These are phyloP conservation scores for Cavia aperea DNA, from an alignment of 2,113 vertebrate genomes.

Conservation along the genomic window DNA sequence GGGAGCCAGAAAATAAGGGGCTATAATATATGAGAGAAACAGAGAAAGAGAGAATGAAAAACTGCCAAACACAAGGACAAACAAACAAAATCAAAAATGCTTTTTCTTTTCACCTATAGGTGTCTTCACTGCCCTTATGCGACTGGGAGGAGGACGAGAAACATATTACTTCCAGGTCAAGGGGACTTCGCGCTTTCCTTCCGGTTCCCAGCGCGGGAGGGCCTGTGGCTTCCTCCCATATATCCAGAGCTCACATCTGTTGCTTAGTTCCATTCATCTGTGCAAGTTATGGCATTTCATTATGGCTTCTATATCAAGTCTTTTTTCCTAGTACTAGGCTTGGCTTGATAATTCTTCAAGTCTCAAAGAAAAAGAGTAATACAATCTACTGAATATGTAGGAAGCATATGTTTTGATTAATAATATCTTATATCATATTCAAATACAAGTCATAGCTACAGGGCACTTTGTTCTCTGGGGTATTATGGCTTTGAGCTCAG, in stretches of 20 bases:
- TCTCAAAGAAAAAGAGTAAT: constrained; percentile 5
- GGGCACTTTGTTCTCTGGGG: constrained; percentile 49
- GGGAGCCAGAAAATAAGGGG: neutral
- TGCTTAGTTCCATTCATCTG: neutral
- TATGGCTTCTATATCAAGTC: neutral
- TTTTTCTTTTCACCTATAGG: neutral
- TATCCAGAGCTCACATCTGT: rapidly evolving
- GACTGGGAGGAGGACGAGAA: neutral
- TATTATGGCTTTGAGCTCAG: constrained; percentile 33
- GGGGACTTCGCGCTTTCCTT: neutral
- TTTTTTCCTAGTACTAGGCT: neutral
- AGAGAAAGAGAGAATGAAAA: neutral
- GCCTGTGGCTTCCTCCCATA: neutral
- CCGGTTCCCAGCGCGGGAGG: rapidly evolving
- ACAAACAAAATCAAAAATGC: neutral
- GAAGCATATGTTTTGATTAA: constrained; percentile 63
- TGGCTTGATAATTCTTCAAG: constrained; percentile 23
- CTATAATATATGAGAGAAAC: neutral
- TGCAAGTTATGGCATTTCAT: neutral
- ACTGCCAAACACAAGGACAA: neutral
- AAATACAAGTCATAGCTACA: constrained; percentile 51
- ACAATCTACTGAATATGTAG: constrained; percentile 14
- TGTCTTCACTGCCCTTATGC: neutral
- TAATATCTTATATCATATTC: constrained; percentile 59
- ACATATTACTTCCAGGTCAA: neutral